These are phyloP conservation scores for Nomada ferruginata DNA, from an alignment of 2,888 invertebrate genomes.

Conservation along the genomic window DNA sequence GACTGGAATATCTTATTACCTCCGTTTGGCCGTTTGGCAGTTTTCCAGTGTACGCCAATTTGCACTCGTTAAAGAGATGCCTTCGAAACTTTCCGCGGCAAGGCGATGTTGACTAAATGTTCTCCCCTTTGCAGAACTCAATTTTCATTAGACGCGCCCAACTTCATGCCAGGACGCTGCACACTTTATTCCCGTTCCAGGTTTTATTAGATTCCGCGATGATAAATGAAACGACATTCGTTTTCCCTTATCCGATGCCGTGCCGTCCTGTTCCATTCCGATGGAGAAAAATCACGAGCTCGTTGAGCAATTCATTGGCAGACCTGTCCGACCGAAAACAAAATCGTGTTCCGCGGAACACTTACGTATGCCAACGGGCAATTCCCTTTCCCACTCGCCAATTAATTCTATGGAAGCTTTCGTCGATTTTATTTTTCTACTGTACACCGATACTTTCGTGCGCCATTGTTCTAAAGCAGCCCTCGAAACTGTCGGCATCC, in stretches of 20 bases:
- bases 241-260: not conserved
- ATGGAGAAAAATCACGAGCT: no score
- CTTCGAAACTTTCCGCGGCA: constrained; percentile 30
- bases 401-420: constrained; percentile 28
- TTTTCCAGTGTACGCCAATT: constrained; percentile 62
- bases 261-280: not conserved
- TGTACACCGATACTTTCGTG: not conserved
- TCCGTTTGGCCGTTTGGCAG: constrained; percentile 54
- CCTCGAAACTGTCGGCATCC: constrained; percentile 17
- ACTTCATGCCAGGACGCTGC: constrained; percentile 7
- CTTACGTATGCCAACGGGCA: not conserved
- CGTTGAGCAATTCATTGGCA: no score
- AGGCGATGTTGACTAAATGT: constrained; percentile 40
- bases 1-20: constrained; percentile 60
- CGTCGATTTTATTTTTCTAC: constrained; percentile 14
- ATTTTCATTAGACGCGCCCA: constrained; percentile 44
- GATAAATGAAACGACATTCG: not conserved
- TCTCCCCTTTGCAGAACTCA: constrained; percentile 1
- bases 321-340: not conserved
- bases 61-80: constrained; percentile 64
- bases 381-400: not conserved
- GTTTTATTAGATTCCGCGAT: constrained; percentile 6
- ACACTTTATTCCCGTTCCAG: not conserved
- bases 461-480: constrained; percentile 8
- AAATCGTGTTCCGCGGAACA: not conserved